phyloP scores from a whole-genome alignment of 2,113 vertebrate species.

The Rousettus leschenaultii region DNA sequence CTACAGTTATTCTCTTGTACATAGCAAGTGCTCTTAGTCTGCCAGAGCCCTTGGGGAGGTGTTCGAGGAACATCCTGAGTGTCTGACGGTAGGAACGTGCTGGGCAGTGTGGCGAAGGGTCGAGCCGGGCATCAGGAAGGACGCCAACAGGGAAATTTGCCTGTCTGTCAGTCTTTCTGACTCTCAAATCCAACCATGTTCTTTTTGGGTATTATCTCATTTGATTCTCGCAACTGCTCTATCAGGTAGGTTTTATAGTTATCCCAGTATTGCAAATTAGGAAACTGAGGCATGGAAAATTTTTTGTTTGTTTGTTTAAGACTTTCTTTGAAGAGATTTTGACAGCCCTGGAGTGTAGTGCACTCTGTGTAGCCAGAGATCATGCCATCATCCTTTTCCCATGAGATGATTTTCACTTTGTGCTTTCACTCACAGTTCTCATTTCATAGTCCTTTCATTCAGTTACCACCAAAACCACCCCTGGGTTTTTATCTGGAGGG shows the following conservation, averaged over 20 bases:
- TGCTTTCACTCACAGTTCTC: neutral
- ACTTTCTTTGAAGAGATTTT: neutral
- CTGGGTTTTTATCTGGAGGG: neutral
- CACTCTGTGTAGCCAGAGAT: neutral
- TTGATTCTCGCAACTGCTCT: neutral
- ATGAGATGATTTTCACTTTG: too few relatives aligned
- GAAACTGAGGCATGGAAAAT: neutral
- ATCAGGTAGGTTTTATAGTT: neutral
- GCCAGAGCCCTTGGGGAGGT: neutral
- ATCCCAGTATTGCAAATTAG: neutral
- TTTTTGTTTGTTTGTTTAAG: neutral
- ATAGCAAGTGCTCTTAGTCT: accelerated
- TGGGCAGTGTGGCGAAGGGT: too few relatives aligned
- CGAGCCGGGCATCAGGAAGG: neutral
- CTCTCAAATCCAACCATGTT: neutral
- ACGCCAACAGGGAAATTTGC: neutral
- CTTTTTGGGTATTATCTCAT: neutral
- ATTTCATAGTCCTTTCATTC: neutral
- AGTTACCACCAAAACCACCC: neutral
- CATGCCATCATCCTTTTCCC: neutral
- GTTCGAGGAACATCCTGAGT: neutral
- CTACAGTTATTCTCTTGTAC: too few relatives aligned
- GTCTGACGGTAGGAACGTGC: accelerated
- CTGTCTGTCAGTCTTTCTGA: neutral
- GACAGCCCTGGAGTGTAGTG: neutral